Evolutionary conservation across 1,140 invertebrate genomes (phyloP).

Genomic region (Whitmania pigra): DNA sequence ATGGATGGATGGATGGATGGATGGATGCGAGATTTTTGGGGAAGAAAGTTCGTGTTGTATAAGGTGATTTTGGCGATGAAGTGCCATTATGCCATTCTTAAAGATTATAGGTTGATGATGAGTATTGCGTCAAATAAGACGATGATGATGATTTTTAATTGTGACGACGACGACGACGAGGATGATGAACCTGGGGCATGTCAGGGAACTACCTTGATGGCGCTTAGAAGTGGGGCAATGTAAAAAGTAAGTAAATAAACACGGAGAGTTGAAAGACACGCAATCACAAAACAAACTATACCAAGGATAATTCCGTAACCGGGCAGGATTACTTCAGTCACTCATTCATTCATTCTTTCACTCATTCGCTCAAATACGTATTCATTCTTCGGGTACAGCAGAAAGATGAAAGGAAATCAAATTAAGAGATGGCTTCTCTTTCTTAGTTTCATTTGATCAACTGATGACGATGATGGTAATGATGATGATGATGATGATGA

Average conservation of each 20-base stretch:
- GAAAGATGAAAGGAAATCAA: no score
- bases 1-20: neutral
- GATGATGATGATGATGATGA: neutral
- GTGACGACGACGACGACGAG: neutral
- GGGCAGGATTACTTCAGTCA: neutral
- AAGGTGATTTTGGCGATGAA: neutral
- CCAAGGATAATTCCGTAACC: neutral
- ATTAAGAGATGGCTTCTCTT: no score
- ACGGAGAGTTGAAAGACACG: neutral
- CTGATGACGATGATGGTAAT: neutral
- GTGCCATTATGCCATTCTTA: no score
- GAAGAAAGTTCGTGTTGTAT: no score
- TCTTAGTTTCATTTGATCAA: no score
- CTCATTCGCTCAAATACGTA: neutral
- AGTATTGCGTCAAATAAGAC: neutral
- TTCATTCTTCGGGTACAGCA: neutral
- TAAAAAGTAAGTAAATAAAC: no score
- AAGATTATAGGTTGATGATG: neutral
- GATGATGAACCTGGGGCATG: neutral
- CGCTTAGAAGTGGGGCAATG: neutral
- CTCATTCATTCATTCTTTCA: neutral
- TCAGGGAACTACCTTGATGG: neutral
- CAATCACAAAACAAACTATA: neutral
- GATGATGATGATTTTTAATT: constrained; percentile 3
- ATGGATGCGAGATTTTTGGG: no score